These are phyloP conservation scores for Syritta pipiens DNA, from an alignment of 2,888 invertebrate species.

Conservation along the genomic window DNA sequence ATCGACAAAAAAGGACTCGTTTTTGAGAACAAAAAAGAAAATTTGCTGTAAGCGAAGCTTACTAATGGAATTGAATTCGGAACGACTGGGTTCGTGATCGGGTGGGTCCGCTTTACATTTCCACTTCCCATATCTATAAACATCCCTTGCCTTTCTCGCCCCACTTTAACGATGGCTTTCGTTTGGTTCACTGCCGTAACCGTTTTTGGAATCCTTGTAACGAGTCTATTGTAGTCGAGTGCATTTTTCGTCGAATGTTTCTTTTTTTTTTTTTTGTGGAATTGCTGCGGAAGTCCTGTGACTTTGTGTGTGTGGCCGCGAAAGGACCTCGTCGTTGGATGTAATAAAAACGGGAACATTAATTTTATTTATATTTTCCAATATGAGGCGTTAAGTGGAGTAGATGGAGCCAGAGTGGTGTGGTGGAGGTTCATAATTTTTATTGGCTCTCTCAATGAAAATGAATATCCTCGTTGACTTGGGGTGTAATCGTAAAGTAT, in stretches of 20 bases:
- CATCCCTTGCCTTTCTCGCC: too few relatives aligned
- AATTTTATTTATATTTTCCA: slow-evolving; percentile 65
- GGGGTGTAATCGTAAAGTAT: too few relatives aligned
- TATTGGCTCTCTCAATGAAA: too few relatives aligned
- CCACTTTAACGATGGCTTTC: slow-evolving; percentile 29
- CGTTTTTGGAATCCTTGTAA: not conserved
- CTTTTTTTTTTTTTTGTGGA: slow-evolving; percentile 34
- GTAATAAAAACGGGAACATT: slow-evolving; percentile 62
- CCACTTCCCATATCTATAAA: too few relatives aligned
- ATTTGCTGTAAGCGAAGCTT: not conserved
- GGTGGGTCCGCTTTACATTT: too few relatives aligned
- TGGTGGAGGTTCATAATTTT: too few relatives aligned
- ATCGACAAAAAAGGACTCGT: slow-evolving; percentile 1
- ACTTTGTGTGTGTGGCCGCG: slow-evolving; percentile 39
- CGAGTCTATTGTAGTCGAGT: slow-evolving; percentile 47
- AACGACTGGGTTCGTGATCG: slow-evolving; percentile 17
- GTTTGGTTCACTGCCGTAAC: too few relatives aligned
- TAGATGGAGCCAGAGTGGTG: too few relatives aligned
- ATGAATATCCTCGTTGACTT: too few relatives aligned
- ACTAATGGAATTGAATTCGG: slow-evolving; percentile 53
- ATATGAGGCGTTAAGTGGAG: slow-evolving; percentile 65
- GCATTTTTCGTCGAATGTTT: slow-evolving; percentile 52
- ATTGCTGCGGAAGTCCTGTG: slow-evolving; percentile 2
- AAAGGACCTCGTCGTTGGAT: too few relatives aligned
- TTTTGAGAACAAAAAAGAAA: slow-evolving; percentile 6